phyloP scores from a whole-genome alignment of 2,797 vertebrate genomes.

The Holocentrus rufus region DNA sequence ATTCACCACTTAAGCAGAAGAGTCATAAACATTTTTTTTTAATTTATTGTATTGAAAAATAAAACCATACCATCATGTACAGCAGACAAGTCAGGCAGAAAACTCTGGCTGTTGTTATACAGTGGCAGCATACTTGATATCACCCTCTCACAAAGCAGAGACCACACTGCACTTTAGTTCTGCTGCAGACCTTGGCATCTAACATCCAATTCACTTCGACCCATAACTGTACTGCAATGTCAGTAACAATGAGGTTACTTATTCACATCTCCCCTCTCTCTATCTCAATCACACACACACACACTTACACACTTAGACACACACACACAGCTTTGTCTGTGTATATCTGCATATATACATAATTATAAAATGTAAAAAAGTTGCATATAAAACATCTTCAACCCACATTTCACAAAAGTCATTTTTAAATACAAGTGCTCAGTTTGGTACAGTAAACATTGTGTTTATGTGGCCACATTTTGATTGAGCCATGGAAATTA shows the following conservation, averaged over 20 bases:
- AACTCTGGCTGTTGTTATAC: slow-evolving; percentile 17
- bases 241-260: slow-evolving; percentile 16
- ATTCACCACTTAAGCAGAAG: neutral
- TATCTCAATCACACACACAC: slow-evolving; percentile 1
- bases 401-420: slow-evolving; percentile 54
- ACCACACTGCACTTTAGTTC: slow-evolving; percentile 37
- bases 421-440: slow-evolving; percentile 56
- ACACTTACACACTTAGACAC: neutral
- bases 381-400: slow-evolving; percentile 72
- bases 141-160: slow-evolving; percentile 39
- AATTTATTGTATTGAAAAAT: slow-evolving; percentile 63
- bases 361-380: slow-evolving; percentile 74
- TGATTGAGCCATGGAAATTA: slow-evolving; percentile 14
- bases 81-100: slow-evolving; percentile 40
- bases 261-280: slow-evolving; percentile 27
- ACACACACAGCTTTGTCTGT: slow-evolving; percentile 2
- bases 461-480: slow-evolving; percentile 37
- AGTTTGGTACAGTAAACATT: slow-evolving; percentile 70
- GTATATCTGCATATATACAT: slow-evolving; percentile 56
- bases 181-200: slow-evolving; percentile 28
- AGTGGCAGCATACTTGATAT: slow-evolving; percentile 16
- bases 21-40: slow-evolving; percentile 50
- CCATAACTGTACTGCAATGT: slow-evolving; percentile 12
- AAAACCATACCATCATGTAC: slow-evolving; percentile 45
- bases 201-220: slow-evolving; percentile 26